A percentile compares a stretch with the other conserved stretches of the same genome.
Conservation (phyloP, 1,140 invertebrate genomes). For the Drosophila pruinosa region DNA sequence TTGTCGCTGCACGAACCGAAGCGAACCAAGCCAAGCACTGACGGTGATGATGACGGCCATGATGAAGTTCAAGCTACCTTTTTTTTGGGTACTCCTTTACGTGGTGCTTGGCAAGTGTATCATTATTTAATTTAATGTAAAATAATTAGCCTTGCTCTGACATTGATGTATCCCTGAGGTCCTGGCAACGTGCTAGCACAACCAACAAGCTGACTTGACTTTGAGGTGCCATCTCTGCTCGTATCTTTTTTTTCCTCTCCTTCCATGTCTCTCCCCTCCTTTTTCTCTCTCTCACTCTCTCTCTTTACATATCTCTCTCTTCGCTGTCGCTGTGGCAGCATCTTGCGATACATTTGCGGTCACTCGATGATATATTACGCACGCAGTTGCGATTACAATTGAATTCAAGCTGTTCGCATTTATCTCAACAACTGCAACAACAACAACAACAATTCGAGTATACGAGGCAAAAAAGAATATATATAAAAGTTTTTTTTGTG, state of each 20-base stretch:
- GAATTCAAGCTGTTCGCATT: constrained; percentile 41
- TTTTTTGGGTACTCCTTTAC: constrained; percentile 38
- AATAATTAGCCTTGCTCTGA: constrained; percentile 77
- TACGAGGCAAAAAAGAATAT: constrained; percentile 1
- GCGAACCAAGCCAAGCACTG: neutral
- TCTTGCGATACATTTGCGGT: constrained; percentile 65
- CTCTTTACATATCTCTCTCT: neutral
- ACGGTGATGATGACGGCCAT: constrained; percentile 15
- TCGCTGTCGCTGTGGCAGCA: constrained; percentile 1
- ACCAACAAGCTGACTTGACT: constrained; percentile 15
- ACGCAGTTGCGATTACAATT: constrained; percentile 58
- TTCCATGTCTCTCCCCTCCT: neutral
- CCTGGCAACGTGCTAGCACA: constrained; percentile 23
- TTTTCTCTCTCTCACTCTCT: constrained; percentile 12
- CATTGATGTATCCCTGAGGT: constrained; percentile 65
- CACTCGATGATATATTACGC: constrained; percentile 74
- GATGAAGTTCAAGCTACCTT: constrained; percentile 42
- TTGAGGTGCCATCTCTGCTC: constrained; percentile 6
- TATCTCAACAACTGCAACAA: constrained; percentile 14
- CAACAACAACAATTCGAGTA: neutral
- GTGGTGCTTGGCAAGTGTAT: constrained; percentile 66
- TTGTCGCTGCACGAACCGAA: constrained; percentile 55
- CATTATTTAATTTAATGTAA: constrained; percentile 83
- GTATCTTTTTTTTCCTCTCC: constrained; percentile 3
- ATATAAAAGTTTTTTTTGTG: constrained; percentile 38